A percentile compares a stretch with the other conserved stretches of the same genome.
Evolutionary conservation across 1,140 invertebrate genomes (phyloP).

Genomic region (Spodoptera frugiperda): DNA sequence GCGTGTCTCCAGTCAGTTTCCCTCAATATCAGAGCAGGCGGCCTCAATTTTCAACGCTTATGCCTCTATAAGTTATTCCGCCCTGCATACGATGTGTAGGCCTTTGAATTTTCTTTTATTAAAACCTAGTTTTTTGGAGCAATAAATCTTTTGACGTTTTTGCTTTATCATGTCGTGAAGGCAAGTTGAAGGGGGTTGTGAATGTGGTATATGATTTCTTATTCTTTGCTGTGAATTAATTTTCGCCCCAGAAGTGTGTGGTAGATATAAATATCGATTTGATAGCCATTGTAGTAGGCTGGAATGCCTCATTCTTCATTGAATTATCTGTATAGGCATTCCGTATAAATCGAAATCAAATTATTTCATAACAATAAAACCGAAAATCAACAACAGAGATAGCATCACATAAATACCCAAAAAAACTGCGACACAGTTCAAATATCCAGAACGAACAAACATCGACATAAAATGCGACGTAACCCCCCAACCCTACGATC

Average conservation of each 20-base stretch:
- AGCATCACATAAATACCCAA: conserved; percentile 10
- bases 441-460: conserved; percentile 31
- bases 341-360: too few species aligned
- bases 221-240: background rate
- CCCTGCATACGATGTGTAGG: conserved; percentile 66
- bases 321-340: too few species aligned
- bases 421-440: conserved; percentile 27
- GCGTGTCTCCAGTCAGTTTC: conserved; percentile 74
- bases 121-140: conserved; percentile 40
- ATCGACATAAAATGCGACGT: conserved; percentile 27
- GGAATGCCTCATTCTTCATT: too few species aligned
- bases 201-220: conserved; percentile 17
- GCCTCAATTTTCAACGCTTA: conserved; percentile 75
- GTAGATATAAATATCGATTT: too few species aligned
- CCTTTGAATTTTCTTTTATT: conserved; percentile 54
- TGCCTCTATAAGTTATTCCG: conserved; percentile 72
- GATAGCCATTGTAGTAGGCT: too few species aligned
- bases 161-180: conserved; percentile 10
- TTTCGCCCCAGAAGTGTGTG: too few species aligned
- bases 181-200: background rate
- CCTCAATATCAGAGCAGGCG: conserved; percentile 68
- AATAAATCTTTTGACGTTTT: conserved; percentile 36
- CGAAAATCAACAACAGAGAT: conserved; percentile 11
- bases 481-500: conserved; percentile 10
- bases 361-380: background rate